phyloP scores from a whole-genome alignment of 2,113 vertebrate genomes.

The Ailurus styani region DNA sequence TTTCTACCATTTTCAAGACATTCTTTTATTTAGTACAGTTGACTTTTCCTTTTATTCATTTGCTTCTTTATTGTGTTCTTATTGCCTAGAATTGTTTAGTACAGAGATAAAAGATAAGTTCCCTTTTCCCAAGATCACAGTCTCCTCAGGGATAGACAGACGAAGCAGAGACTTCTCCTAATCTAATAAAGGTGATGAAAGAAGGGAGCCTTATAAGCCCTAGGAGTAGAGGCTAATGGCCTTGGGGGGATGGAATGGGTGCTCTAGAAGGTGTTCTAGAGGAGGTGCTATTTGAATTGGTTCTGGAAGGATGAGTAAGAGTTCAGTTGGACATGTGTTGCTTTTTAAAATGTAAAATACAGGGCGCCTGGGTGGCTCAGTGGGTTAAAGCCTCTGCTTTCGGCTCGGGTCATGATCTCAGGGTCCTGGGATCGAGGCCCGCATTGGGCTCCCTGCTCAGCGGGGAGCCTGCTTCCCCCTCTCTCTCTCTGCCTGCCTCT shows the following conservation, averaged over 20 bases:
- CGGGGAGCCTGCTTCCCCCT: no score
- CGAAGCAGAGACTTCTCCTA: neutral
- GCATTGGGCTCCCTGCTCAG: no score
- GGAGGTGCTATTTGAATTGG: neutral
- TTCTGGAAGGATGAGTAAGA: neutral
- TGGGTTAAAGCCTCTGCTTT: no score
- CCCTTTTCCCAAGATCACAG: neutral
- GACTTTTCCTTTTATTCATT: neutral
- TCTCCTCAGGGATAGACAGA: neutral
- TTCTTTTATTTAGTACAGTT: neutral
- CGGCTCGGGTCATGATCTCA: no score
- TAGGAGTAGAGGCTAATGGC: neutral
- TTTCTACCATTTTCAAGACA: neutral
- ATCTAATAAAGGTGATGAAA: neutral
- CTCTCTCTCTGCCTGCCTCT: no score
- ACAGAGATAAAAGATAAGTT: neutral
- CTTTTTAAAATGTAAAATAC: neutral
- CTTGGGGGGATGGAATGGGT: neutral
- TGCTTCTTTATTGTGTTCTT: neutral
- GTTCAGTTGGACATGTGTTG: neutral
- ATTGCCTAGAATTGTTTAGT: neutral
- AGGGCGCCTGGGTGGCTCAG: no score
- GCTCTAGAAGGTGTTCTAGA: neutral
- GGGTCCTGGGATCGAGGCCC: no score
- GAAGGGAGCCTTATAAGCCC: neutral